Percentiles rank a stretch among this genome's conserved stretches.
These are phyloP conservation scores for Hirtodrosophila confusa DNA, from an alignment of 2,888 invertebrate genomes.

Conservation along the genomic window DNA sequence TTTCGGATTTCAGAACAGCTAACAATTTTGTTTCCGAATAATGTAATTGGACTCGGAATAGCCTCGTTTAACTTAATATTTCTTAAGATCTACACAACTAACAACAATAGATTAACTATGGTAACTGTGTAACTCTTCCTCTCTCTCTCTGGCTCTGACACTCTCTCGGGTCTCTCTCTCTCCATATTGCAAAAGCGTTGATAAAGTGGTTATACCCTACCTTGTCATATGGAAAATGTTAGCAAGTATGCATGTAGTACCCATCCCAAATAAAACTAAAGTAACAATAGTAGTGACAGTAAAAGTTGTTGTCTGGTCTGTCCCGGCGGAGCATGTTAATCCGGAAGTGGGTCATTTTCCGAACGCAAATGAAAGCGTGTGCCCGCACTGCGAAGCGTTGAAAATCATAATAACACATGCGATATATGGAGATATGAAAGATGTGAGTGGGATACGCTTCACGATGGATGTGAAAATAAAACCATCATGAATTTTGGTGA, in stretches of 20 bases:
- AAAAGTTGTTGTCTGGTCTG: constrained; percentile 53
- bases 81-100: too few relatives aligned
- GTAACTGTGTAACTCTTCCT: too few relatives aligned
- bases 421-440: constrained; percentile 21
- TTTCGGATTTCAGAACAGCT: too few relatives aligned
- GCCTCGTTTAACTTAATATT: too few relatives aligned
- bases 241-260: constrained; percentile 12
- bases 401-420: constrained; percentile 63
- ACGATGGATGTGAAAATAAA: constrained; percentile 67
- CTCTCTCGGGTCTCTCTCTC: background rate
- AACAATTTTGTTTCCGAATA: too few relatives aligned
- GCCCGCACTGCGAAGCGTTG: constrained; percentile 50
- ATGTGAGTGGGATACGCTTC: constrained; percentile 47
- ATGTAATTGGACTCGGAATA: too few relatives aligned
- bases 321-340: constrained; percentile 59
- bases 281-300: constrained; percentile 52
- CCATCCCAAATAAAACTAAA: constrained; percentile 5
- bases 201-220: constrained; percentile 2
- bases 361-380: constrained; percentile 74
- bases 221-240: constrained; percentile 10
- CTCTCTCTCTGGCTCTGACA: too few relatives aligned
- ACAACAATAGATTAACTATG: too few relatives aligned
- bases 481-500: constrained; percentile 43
- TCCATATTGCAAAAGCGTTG: background rate
- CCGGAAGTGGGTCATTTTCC: constrained; percentile 78